Evolutionary conservation across 2,797 vertebrate species (phyloP).

Genomic region (Threskiornis aethiopicus): DNA sequence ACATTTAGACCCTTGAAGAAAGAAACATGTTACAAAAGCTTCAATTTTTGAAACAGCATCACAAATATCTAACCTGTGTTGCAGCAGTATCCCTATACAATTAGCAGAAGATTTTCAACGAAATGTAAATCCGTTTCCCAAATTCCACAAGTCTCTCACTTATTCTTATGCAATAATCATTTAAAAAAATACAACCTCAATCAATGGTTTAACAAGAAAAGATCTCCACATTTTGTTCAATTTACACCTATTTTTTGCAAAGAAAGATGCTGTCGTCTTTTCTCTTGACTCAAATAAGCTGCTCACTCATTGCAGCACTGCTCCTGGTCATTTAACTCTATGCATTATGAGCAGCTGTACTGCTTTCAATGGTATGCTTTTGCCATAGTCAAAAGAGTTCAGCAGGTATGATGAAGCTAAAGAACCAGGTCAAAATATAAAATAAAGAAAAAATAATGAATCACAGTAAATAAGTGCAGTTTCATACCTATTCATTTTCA

Average conservation of each 20-base stretch:
- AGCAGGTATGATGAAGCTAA: neutral
- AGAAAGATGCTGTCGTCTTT: neutral
- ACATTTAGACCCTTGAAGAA: neutral
- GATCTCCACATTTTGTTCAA: neutral
- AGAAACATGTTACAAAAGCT: neutral
- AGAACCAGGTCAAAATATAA: neutral
- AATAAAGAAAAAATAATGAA: neutral
- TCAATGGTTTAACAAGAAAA: neutral
- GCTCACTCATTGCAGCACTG: neutral
- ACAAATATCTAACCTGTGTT: neutral
- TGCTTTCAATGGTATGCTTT: neutral
- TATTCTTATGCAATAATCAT: neutral
- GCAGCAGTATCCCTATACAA: neutral
- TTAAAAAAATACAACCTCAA: neutral
- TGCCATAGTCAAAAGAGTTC: neutral
- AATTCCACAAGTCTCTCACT: neutral
- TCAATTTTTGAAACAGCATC: neutral
- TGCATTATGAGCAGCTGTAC: neutral
- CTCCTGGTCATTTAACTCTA: neutral
- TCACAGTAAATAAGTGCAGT: neutral
- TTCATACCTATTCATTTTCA: neutral
- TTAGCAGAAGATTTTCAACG: neutral
- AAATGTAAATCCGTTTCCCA: neutral
- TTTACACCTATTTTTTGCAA: neutral
- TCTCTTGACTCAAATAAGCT: neutral